Percentiles rank a stretch among this genome's conserved stretches.
phyloP scores from a whole-genome alignment of 1,140 invertebrate genomes.

The Formica exsecta region DNA sequence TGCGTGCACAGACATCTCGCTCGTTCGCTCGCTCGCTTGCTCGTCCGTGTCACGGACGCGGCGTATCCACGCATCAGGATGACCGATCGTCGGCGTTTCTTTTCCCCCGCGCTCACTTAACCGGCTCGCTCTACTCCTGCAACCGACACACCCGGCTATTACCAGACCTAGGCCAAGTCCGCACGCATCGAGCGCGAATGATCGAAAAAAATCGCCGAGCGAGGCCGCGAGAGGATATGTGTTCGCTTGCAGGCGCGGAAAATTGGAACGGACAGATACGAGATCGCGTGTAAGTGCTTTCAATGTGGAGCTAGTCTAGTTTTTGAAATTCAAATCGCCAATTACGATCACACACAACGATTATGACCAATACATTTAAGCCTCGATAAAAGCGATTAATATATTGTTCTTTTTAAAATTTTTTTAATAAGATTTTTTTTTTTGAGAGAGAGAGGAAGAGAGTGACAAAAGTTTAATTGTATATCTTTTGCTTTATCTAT shows the following conservation, averaged over 20 bases:
- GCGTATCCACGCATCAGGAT: conserved; percentile 69
- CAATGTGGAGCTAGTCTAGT: no score
- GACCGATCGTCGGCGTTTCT: conserved; percentile 74
- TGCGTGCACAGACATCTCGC: background rate
- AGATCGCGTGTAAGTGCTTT: background rate
- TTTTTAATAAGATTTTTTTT: no score
- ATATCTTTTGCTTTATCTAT: no score
- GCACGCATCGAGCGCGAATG: conserved; percentile 68
- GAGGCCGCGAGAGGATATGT: conserved; percentile 54
- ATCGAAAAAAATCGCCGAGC: conserved; percentile 53
- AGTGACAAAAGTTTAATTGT: no score
- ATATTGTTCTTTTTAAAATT: no score
- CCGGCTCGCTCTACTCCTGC: conserved; percentile 70
- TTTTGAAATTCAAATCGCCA: no score
- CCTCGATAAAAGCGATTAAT: no score
- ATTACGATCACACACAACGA: no score
- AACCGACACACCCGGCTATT: conserved; percentile 66
- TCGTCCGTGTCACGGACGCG: conserved; percentile 65
- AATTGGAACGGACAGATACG: conserved; percentile 42
- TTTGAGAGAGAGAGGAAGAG: no score
- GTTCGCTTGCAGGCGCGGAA: conserved; percentile 33
- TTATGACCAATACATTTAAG: no score
- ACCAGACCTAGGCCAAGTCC: conserved; percentile 61
- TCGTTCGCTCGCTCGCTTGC: background rate
- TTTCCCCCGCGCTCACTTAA: conserved; percentile 72